Percentiles rank a stretch among this genome's conserved stretches.
Conservation (phyloP, 1,140 invertebrate genomes). For the Protaetia brevitarsis region DNA sequence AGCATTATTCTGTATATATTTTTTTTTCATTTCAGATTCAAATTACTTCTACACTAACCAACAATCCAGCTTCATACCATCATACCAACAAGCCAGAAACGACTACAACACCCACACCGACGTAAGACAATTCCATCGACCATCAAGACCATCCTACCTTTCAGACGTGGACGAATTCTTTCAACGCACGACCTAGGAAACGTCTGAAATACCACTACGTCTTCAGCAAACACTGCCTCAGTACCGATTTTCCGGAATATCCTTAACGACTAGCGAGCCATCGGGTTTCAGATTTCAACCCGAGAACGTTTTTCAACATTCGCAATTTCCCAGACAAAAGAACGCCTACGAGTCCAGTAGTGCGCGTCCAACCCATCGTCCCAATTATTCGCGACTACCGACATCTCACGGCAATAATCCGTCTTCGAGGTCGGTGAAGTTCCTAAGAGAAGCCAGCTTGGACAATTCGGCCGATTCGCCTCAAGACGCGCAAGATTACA, state of each 20-base stretch:
- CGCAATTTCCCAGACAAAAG: no score
- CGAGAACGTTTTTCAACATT: no score
- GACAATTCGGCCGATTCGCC: slow-evolving; percentile 54
- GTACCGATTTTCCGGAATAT: slow-evolving; percentile 32
- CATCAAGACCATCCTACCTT: neutral
- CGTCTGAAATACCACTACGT: slow-evolving; percentile 43
- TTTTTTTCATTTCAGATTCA: no score
- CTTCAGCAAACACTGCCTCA: slow-evolving; percentile 45
- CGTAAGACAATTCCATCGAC: neutral
- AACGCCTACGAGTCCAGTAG: neutral
- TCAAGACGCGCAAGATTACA: no score
- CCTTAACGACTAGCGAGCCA: slow-evolving; percentile 14
- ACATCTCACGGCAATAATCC: neutral
- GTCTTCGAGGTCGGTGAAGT: slow-evolving; percentile 53
- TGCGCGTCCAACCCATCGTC: slow-evolving; percentile 42
- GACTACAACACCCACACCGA: neutral
- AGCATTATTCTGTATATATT: no score
- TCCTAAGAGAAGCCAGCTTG: slow-evolving; percentile 57
- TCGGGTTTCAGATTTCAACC: neutral
- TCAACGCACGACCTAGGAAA: slow-evolving; percentile 38
- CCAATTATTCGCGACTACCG: slow-evolving; percentile 34
- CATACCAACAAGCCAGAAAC: neutral
- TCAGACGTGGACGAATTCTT: neutral
- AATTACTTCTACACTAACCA: neutral
- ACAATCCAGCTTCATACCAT: neutral